phyloP scores from a whole-genome alignment of 1,140 invertebrate species.

The Cydia splendana region DNA sequence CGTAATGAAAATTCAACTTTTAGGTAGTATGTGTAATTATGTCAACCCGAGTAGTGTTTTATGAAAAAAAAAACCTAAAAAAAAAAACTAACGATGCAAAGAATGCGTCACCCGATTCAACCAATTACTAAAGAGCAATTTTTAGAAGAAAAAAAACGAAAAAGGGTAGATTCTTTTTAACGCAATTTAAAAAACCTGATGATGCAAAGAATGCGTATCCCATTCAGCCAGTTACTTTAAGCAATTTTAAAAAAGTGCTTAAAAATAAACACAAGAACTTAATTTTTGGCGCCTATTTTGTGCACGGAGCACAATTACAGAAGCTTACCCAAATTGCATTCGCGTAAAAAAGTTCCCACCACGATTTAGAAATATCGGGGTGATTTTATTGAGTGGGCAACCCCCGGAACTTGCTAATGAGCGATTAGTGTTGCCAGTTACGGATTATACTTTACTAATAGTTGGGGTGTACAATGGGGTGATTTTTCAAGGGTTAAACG shows the following conservation, averaged over 20 bases:
- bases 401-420: slow-evolving; percentile 74
- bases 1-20: neutral
- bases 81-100: neutral
- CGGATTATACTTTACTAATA: slow-evolving; percentile 72
- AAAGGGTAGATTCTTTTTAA: neutral
- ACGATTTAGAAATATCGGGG: slow-evolving; percentile 38
- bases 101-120: neutral
- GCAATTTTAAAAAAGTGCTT: neutral
- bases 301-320: neutral
- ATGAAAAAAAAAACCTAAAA: neutral
- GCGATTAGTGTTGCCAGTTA: slow-evolving; percentile 77
- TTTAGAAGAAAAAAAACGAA: neutral
- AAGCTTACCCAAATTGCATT: slow-evolving; percentile 2
- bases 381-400: slow-evolving; percentile 50
- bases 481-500: slow-evolving; percentile 45
- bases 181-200: slow-evolving; percentile 3
- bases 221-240: neutral
- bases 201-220: neutral
- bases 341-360: slow-evolving; percentile 49
- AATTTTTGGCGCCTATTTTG: neutral
- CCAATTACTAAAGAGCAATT: neutral
- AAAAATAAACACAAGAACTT: neutral
- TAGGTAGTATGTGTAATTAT: neutral
- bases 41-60: neutral
- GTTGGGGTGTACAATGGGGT: slow-evolving; percentile 61